Evolutionary conservation across 2,113 vertebrate species (phyloP).

Genomic region (Crotalus horridus): DNA sequence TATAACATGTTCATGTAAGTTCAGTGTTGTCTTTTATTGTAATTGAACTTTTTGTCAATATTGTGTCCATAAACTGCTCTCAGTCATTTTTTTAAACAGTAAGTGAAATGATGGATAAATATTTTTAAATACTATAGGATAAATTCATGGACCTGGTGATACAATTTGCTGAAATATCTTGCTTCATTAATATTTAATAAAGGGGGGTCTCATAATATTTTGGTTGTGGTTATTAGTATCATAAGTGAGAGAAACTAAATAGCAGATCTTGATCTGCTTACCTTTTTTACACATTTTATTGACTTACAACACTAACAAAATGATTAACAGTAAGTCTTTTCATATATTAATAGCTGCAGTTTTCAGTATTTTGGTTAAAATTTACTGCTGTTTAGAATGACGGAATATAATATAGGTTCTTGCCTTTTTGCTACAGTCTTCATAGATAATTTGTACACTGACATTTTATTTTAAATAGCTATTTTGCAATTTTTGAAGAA

Average conservation of each 20-base stretch:
- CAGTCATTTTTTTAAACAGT: not conserved
- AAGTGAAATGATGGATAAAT: not conserved
- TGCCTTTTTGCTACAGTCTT: slow-evolving; percentile 1
- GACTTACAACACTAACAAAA: not conserved
- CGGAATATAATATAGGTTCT: not conserved
- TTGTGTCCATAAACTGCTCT: not conserved
- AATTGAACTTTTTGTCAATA: not conserved
- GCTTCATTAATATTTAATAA: not conserved
- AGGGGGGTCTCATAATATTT: not conserved
- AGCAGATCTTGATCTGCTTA: not conserved
- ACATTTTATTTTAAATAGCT: not conserved
- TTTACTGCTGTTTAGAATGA: not conserved
- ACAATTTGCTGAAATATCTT: not conserved
- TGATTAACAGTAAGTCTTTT: not conserved
- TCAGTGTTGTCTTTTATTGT: not conserved
- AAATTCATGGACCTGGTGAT: not conserved
- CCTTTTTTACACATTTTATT: not conserved
- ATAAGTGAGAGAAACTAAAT: not conserved
- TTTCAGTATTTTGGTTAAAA: not conserved
- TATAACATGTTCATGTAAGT: not conserved
- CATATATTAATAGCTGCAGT: not conserved
- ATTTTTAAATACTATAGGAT: not conserved
- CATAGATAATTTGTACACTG: slow-evolving; percentile 6
- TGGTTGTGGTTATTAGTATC: not conserved
- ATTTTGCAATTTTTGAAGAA: not conserved